Evolutionary conservation across 2,888 invertebrate genomes (phyloP).

Genomic region (Cheilosia vulpina): DNA sequence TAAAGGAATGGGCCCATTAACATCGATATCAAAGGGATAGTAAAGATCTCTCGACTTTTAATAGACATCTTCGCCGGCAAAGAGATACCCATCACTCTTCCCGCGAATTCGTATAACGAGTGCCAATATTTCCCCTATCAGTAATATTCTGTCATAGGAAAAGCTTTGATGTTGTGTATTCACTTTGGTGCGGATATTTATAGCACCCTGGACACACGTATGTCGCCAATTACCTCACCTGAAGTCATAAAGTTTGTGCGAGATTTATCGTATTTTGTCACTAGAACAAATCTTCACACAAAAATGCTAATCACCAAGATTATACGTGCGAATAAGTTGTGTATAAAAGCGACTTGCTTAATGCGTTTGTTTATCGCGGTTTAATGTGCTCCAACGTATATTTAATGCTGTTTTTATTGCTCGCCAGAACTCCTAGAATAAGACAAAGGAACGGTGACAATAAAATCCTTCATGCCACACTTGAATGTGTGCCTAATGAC

Average conservation of each 20-base stretch:
- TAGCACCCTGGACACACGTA: slow-evolving; percentile 24
- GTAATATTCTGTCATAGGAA: slow-evolving; percentile 27
- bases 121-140: slow-evolving; percentile 31
- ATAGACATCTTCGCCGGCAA: slow-evolving; percentile 12
- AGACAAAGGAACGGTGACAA: neutral
- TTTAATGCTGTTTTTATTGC: slow-evolving; percentile 39
- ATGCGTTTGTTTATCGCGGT: slow-evolving; percentile 6
- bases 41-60: slow-evolving; percentile 18
- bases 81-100: slow-evolving; percentile 30
- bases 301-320: neutral
- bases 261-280: neutral
- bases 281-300: neutral
- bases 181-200: slow-evolving; percentile 16
- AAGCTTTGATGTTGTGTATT: slow-evolving; percentile 4
- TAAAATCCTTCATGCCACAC: slow-evolving; percentile 13
- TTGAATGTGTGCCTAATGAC: slow-evolving; percentile 29
- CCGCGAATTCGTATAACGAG: slow-evolving; percentile 30
- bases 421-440: slow-evolving; percentile 18
- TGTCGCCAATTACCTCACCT: neutral
- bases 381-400: neutral
- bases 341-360: neutral
- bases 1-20: slow-evolving; percentile 19
- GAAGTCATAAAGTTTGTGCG: neutral
- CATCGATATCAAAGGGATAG: slow-evolving; percentile 19
- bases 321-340: neutral